Percentiles rank a stretch among this genome's conserved stretches.
These are phyloP conservation scores for Vireo altiloquus DNA, from an alignment of 2,113 vertebrate species.

Conservation along the genomic window DNA sequence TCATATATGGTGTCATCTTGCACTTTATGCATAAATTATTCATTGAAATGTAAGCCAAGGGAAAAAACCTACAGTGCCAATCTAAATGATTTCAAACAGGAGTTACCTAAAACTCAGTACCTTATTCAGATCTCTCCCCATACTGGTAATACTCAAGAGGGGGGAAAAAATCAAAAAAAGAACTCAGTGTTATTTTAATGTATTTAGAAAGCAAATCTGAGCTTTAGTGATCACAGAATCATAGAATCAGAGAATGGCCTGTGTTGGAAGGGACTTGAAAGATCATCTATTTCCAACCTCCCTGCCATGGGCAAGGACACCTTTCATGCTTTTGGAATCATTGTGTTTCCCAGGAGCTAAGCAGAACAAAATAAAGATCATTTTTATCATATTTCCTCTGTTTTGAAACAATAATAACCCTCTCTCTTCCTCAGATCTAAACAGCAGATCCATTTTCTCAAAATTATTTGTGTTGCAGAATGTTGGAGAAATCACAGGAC, in stretches of 20 bases:
- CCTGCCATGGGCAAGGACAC: not conserved
- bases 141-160: not conserved
- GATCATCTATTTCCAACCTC: not conserved
- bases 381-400: not conserved
- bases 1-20: not conserved
- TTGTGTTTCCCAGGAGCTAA: not conserved
- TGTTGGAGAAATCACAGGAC: not conserved
- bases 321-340: not conserved
- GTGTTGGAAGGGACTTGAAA: not conserved
- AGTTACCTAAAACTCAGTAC: not conserved
- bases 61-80: not conserved
- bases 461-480: not conserved
- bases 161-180: not conserved
- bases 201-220: not conserved
- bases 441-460: not conserved
- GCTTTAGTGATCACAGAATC: not conserved
- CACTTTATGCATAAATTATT: not conserved
- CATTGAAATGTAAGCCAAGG: not conserved
- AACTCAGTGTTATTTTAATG: not conserved
- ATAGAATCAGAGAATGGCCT: not conserved
- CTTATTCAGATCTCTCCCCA: not conserved
- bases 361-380: not conserved
- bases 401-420: not conserved
- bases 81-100: not conserved
- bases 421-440: not conserved